Percentiles rank a stretch among this genome's conserved stretches.
These are phyloP conservation scores for Sander lucioperca DNA, from an alignment of 2,113 vertebrate genomes.

Conservation along the genomic window DNA sequence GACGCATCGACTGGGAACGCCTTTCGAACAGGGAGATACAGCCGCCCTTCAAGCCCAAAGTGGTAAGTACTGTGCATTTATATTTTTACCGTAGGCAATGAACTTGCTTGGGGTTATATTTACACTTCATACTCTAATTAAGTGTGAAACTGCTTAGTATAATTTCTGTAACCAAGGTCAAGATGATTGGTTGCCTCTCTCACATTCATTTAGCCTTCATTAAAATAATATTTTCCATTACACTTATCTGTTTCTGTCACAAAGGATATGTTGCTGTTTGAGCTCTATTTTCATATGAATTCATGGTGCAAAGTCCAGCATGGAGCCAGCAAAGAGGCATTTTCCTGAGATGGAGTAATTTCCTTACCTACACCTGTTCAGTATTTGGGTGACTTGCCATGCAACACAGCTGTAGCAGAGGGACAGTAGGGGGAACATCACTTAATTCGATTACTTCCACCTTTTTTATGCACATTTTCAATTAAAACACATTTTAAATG, in stretches of 20 bases:
- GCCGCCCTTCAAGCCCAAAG: slow-evolving; percentile 98
- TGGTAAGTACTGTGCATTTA: slow-evolving; percentile 86
- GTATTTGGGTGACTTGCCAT: not conserved
- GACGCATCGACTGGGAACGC: slow-evolving; percentile 98
- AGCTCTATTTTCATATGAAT: not conserved
- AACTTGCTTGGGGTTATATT: not conserved
- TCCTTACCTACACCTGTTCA: not conserved
- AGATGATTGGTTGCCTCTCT: not conserved
- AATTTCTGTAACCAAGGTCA: slow-evolving; percentile 1
- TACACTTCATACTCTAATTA: not conserved
- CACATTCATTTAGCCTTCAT: not conserved
- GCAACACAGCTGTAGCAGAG: not conserved
- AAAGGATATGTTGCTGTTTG: not conserved
- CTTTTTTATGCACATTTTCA: not conserved
- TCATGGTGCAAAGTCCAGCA: slow-evolving; percentile 4
- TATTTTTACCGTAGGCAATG: not conserved
- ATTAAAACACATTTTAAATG: not conserved
- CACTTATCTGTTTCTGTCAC: not conserved
- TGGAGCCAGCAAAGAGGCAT: not conserved
- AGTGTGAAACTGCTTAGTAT: not conserved
- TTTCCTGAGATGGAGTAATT: not conserved
- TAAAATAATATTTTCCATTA: not conserved
- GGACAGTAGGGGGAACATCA: too few species aligned
- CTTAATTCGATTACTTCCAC: too few species aligned
- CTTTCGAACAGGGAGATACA: slow-evolving; percentile 93